Conservation (phyloP, 2,797 vertebrate species). For the Cynopterus sphinx region DNA sequence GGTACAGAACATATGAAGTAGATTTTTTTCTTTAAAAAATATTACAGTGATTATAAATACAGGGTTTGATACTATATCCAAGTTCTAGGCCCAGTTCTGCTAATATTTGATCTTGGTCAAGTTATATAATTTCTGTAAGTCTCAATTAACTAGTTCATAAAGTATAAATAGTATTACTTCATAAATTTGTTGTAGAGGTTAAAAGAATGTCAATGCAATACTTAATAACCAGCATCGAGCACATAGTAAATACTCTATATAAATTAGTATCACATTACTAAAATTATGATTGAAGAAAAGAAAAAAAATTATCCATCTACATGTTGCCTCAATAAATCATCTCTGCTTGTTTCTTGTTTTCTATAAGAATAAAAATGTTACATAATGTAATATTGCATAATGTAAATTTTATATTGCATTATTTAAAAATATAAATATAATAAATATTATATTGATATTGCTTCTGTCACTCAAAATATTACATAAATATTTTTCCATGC, state of each 20-base stretch:
- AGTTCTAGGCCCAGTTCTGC: neutral
- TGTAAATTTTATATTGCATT: neutral
- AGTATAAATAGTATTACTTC: neutral
- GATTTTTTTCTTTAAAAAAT: neutral
- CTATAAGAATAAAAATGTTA: neutral
- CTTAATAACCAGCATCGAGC: neutral
- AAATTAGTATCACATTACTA: slow-evolving; percentile 6
- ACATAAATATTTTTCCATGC: neutral
- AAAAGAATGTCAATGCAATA: neutral
- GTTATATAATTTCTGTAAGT: neutral
- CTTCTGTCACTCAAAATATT: neutral
- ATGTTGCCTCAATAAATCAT: neutral
- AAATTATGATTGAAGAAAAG: neutral
- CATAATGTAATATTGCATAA: neutral
- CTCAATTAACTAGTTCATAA: neutral
- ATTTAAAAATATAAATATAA: neutral
- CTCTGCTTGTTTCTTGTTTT: neutral
- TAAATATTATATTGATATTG: neutral
- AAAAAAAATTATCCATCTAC: neutral
- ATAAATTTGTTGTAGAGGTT: neutral
- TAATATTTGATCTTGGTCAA: neutral
- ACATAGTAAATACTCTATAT: neutral
- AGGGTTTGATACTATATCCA: neutral
- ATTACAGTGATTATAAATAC: neutral
- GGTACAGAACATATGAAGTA: neutral